phyloP scores from a whole-genome alignment of 2,888 invertebrate genomes.

The Clitarchus hookeri region DNA sequence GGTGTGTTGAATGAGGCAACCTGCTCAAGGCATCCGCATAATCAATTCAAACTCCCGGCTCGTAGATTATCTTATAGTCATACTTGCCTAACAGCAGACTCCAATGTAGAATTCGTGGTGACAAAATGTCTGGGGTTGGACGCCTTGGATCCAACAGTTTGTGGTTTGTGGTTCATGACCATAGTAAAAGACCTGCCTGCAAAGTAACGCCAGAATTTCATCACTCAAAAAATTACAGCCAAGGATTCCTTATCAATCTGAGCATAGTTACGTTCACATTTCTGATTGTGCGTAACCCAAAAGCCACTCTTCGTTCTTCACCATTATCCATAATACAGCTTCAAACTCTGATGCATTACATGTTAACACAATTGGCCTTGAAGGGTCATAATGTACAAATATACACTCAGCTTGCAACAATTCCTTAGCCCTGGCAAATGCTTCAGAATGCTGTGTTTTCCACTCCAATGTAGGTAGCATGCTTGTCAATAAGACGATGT shows the following conservation, averaged over 20 bases:
- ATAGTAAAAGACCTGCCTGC: constrained; percentile 23
- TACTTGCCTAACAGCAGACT: constrained; percentile 32
- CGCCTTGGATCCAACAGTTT: constrained; percentile 30
- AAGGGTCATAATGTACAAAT: background rate
- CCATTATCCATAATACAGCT: background rate
- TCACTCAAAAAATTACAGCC: background rate
- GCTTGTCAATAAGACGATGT: constrained; percentile 17
- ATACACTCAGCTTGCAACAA: constrained; percentile 11
- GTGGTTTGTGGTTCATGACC: constrained; percentile 38
- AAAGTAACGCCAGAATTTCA: background rate
- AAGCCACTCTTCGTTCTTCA: background rate
- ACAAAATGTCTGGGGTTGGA: constrained; percentile 26
- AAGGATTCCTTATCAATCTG: background rate
- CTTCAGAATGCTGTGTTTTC: constrained; percentile 10
- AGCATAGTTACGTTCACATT: background rate
- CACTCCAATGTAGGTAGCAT: background rate
- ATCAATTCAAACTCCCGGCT: constrained; percentile 25
- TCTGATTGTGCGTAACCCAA: background rate
- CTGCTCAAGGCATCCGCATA: constrained; percentile 36
- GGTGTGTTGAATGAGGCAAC: constrained; percentile 24
- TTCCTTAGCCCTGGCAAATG: background rate
- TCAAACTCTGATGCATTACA: background rate
- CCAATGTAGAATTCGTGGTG: constrained; percentile 34
- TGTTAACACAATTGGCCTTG: background rate
- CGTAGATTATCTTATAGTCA: constrained; percentile 30